Evolutionary conservation across 2,888 invertebrate species (phyloP), one percentile per base, ranked within the genome.

Genomic region (Escarpia spicata): DNA sequence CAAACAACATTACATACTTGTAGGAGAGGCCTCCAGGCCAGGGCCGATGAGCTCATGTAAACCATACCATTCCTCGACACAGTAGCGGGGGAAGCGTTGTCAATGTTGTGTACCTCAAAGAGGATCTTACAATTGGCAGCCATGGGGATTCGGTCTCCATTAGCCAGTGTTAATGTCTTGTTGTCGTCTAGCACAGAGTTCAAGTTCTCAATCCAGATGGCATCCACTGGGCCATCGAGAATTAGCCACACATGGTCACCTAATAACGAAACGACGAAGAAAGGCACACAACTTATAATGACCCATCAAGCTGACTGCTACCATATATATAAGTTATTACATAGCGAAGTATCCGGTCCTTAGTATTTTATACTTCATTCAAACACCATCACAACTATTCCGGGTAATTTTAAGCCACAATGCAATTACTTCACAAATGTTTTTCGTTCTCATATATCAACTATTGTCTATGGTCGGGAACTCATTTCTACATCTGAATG

Each of bases 21-120:
- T n/a, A 96, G 93, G 60, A 96, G 98, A 0, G 98, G 98, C 92
- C 96, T 97, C 98, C 98, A 98, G 92, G 97, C 98, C 43, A 98
- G 97, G 0, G 98, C 98, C 1, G 98, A 98, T 1, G 98, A 98
- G 94, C 98, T 98, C 96, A 98, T 97, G 96, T 98, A 98, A 37
- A 98, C 98, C 98, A 98, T 98, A 92, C 98, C 98, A 97, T 98
- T 98, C 90, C 98, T 97, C 45, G 98, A 98, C 92, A 98, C 98
- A 3, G 98, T 98, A 15, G 98, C 98, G 0, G 98, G 98, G 3
- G 98, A 98, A 0, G 98, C 98, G 96, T 98, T 98, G 95, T 98
- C 98, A 2, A 98, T 98, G 95, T 98, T 98, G 95, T 98, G 98
- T 37, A 98, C 98, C 95, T 98, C 98, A 96, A 98, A 98, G 19